Conservation (phyloP, 2,113 vertebrate genomes). For the Neopipo cinnamomea region DNA sequence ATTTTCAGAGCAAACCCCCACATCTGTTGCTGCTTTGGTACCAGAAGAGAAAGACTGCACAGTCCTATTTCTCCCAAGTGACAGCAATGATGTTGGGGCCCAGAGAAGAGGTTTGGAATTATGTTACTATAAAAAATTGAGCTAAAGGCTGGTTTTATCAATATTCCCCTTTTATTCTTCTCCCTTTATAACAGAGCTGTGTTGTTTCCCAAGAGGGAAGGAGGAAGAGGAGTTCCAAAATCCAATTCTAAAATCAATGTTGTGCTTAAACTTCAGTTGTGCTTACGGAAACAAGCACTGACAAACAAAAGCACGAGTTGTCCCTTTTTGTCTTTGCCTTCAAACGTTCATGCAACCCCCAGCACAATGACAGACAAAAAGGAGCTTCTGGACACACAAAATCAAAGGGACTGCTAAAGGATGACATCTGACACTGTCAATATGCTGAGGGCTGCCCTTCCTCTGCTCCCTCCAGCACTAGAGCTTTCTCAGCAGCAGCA, state of each 20-base stretch:
- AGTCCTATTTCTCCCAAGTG: background rate
- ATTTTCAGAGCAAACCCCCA: background rate
- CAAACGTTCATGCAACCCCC: background rate
- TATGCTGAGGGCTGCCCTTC: background rate
- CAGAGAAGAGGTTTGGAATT: background rate
- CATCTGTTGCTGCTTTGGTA: background rate
- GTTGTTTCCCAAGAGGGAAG: background rate
- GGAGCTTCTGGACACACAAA: background rate
- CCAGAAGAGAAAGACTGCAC: background rate
- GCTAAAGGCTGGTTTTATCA: background rate
- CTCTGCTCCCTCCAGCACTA: background rate
- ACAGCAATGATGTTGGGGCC: background rate
- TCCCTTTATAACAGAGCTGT: background rate
- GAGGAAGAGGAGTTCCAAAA: background rate
- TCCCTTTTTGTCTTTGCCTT: background rate
- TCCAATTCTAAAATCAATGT: background rate
- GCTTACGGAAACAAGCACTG: background rate
- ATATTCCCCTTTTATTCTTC: background rate
- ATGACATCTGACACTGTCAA: background rate
- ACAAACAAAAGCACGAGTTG: background rate
- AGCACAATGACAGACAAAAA: slow-evolving; percentile 32
- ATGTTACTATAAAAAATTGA: background rate
- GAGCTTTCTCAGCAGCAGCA: background rate
- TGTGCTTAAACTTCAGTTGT: background rate
- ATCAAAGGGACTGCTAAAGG: slow-evolving; percentile 11